phyloP scores from a whole-genome alignment of 2,797 vertebrate genomes.

The Rhinoraja longicauda region DNA sequence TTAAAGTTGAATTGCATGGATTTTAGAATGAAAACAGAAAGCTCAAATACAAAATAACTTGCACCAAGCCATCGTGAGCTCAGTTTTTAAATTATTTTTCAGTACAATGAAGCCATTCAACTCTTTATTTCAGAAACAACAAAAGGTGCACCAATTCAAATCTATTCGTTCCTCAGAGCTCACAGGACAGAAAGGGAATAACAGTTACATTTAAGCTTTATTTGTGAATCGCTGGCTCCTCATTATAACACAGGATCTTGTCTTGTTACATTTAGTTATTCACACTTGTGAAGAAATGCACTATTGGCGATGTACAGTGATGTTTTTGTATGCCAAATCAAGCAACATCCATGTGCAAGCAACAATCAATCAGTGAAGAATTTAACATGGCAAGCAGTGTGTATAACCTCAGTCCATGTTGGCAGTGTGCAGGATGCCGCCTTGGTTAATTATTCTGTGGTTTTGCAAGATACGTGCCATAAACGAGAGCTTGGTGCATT shows the following conservation, averaged over 20 bases:
- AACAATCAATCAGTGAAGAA: background rate
- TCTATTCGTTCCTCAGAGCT: background rate
- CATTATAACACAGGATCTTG: background rate
- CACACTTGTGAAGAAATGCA: no score
- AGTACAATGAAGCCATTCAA: background rate
- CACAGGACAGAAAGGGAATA: background rate
- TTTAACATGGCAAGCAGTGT: background rate
- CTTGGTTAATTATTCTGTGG: background rate
- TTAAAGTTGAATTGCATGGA: background rate
- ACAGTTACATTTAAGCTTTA: background rate
- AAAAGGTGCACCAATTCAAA: background rate
- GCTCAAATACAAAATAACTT: background rate
- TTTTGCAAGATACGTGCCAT: background rate
- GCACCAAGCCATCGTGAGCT: background rate
- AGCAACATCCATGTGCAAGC: background rate
- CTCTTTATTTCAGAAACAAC: background rate
- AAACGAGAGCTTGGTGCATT: background rate
- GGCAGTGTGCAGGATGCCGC: background rate
- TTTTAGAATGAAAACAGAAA: background rate
- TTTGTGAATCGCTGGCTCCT: background rate
- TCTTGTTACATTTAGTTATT: background rate
- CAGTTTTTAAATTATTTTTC: background rate
- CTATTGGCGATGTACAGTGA: background rate
- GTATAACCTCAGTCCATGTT: background rate
- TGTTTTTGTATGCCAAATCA: background rate